Conservation (phyloP, 92 coral and sea anemone species). For the Parazoanthus darwini region DNA sequence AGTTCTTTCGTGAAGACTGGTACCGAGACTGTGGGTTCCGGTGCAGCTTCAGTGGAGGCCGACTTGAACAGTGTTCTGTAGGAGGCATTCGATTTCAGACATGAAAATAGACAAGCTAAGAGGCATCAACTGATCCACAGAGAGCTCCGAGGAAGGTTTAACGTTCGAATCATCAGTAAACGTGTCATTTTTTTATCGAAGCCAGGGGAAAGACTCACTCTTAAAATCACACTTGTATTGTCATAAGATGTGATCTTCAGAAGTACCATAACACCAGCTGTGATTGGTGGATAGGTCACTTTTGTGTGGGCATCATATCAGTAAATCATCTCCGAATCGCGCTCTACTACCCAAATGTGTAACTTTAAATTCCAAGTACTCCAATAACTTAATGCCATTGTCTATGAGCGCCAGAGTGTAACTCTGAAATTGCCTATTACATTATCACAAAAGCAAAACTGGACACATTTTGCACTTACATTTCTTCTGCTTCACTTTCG, state of each 20-base stretch:
- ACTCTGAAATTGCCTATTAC: neutral
- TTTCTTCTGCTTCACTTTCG: constrained; percentile 29
- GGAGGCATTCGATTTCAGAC: neutral
- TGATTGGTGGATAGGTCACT: no score
- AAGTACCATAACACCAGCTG: no score
- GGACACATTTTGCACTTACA: constrained; percentile 4
- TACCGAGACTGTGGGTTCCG: constrained; percentile 42
- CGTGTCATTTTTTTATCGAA: neutral
- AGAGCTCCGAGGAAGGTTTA: neutral
- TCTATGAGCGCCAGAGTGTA: neutral
- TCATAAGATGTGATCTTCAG: neutral
- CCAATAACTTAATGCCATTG: neutral
- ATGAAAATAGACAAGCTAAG: neutral
- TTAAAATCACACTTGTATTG: neutral
- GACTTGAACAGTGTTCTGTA: constrained; percentile 23
- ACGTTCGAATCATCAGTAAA: neutral
- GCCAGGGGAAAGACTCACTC: neutral
- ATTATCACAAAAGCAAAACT: neutral
- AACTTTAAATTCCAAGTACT: neutral
- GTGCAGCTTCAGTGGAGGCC: constrained; percentile 36
- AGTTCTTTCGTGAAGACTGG: constrained; percentile 68
- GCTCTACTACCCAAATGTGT: no score
- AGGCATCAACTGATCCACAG: neutral
- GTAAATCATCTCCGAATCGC: no score
- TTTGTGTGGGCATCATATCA: no score